Evolutionary conservation across 2,113 vertebrate species (phyloP), one percentile per base, ranked within the genome.

Genomic region (Lophochroa leadbeateri): DNA sequence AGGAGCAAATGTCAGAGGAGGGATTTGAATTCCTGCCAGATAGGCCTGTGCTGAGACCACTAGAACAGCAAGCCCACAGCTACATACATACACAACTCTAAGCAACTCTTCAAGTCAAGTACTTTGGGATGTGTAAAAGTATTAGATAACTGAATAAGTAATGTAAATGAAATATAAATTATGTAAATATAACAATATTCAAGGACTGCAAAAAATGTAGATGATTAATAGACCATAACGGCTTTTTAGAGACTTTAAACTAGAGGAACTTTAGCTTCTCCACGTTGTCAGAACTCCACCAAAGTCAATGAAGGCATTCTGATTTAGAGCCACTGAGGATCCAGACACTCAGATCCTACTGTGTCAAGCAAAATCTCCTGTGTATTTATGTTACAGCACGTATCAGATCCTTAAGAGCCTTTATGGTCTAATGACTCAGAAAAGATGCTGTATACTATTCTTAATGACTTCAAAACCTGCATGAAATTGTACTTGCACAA

Each of bases 201-300:
- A 75, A 96, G 41, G 86, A 92, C 86, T 94, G 86, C 52, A 94
- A 96, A 92, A 95, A 92, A 96, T 96, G 94, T 77, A 93, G 82
- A 90, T 96, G 93, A 52, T 92, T 96, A 90, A 87, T 94, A 96
- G 96, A 97, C 96, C 96, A 97, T 97, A 97, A 97, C 28, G 95
- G 92, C 95, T 96, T 96, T 92, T 91, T 71, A 75, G 58, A 94
- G 31, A 70, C 58, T 72, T 94, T 41, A 82, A 85, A 88, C 68
- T 68, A 83, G 19, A 89, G 27, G n/a, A 90, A 92, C 39, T 87
- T 96, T 93, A 93, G 81, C 67, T 89, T 82, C 24, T 88, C 7
- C 2, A 39, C 15, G 24, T 64, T 81, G 33, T 63, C 41, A 76
- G 55, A 92, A 82, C 50, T 91, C 49, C 61, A 82, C 13, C 1